Percentiles rank a stretch among this genome's conserved stretches.
Evolutionary conservation across 37 sponge, comb jelly and placozoan genomes (phyloP).

Genomic region (Geodia barretti): DNA sequence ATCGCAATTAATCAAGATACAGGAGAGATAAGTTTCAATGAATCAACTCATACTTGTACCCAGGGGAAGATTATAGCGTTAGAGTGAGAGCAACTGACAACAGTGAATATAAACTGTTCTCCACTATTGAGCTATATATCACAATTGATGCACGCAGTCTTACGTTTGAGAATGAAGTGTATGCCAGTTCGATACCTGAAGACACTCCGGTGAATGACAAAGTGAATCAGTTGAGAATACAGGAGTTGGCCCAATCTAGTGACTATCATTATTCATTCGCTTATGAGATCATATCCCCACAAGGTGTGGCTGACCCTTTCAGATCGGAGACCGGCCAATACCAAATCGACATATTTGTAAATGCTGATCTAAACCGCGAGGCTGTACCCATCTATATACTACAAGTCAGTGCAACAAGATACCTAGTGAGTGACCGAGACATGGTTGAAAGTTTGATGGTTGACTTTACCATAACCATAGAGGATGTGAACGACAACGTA

Average conservation of each 20-base stretch:
- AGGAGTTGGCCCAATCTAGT: background rate
- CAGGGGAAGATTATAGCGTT: no score
- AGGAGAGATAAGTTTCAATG: background rate
- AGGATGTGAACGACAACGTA: conserved; percentile 37
- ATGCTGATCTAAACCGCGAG: no score
- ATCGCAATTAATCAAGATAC: conserved; percentile 12
- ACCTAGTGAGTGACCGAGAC: no score
- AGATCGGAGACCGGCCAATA: no score
- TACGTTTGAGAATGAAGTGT: background rate
- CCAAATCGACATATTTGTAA: no score
- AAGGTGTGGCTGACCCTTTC: background rate
- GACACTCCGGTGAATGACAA: no score
- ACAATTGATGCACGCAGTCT: background rate
- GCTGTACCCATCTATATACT: no score
- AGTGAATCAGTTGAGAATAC: no score
- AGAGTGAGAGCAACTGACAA: background rate
- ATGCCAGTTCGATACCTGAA: background rate
- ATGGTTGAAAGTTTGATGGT: no score
- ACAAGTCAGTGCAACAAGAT: no score
- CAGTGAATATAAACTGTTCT: background rate
- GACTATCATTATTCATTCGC: background rate
- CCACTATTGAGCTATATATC: background rate
- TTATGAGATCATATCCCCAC: background rate
- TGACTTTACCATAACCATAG: conserved; percentile 2
- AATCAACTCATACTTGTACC: no score